Evolutionary conservation across 2,797 vertebrate species (phyloP).

Genomic region (Hapalemur alaotrensis): DNA sequence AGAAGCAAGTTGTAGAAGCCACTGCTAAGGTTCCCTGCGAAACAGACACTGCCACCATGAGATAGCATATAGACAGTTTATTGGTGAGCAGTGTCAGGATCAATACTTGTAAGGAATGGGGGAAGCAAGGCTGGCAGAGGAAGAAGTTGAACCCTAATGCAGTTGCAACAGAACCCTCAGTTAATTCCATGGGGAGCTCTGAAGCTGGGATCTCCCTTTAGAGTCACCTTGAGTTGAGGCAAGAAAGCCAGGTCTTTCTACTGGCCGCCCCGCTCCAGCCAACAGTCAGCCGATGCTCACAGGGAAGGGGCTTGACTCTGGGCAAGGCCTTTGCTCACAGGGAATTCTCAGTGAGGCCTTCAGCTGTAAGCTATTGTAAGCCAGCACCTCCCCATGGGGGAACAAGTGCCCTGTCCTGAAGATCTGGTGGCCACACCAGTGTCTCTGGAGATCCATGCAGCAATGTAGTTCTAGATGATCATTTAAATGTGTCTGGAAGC

Average conservation of each 20-base stretch:
- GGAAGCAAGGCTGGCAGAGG: background rate
- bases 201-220: too few species aligned
- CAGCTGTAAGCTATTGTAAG: background rate
- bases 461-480: background rate
- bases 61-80: background rate
- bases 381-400: background rate
- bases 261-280: background rate
- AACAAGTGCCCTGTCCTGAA: background rate
- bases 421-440: background rate
- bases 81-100: background rate
- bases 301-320: background rate
- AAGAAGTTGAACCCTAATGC: background rate
- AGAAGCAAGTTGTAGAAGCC: background rate
- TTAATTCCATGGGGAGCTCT: background rate
- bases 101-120: background rate
- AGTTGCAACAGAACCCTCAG: background rate
- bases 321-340: background rate
- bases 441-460: background rate
- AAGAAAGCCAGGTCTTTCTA: background rate
- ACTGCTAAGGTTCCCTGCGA: background rate
- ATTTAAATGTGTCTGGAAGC: background rate
- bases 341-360: background rate
- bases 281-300: background rate
- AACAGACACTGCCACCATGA: background rate
- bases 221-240: background rate